Base-by-base conservation (phyloP, 92 coral and sea anemone genomes). In the Porites cylindrica region DNA sequence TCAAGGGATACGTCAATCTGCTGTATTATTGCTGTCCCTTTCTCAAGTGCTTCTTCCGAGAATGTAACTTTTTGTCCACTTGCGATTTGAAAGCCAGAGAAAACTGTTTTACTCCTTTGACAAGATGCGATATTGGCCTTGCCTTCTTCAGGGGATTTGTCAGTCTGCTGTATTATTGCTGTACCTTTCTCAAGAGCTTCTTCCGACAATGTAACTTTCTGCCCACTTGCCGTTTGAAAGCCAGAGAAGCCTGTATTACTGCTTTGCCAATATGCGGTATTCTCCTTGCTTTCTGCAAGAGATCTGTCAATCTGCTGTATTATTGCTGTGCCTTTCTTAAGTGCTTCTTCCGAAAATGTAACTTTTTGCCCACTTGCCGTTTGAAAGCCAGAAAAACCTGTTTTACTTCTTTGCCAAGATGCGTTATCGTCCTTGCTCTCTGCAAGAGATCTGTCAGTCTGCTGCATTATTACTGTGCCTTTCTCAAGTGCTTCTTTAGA, bases 151-250 rank as follows among this genome's bases (percentile, higher is more conserved):
- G 65, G 84, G 12, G 61, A 20, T 61, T 52, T 12, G 43, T 80
- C 73, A 61, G 60, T 58, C 14, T 78, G 32, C 12, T 62, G 72
- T 82, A 90, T 38, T n/a, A 81, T 77, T 9, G 81, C 65, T 29
- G 84, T 82, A 1, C 93, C 94, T 86, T 90, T 92, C 66, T 76
- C 51, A 12, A 92, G 29, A 0, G 96, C 78, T 59, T 85, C 94
- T 78, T 92, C 85, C 1, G 95, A 88, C 9, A 93, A 77, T 20
- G 51, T 64, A 0, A 92, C 90, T 7, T 76, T 61, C 59, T 88
- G 91, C 3, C 95, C 96, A 72, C 93, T 82, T 1, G 94, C 97
- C 4, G 94, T 92, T 53, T 87, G 86, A 66, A 92, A 92, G 20
- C 96, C 94, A 18, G 92, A 51, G 50, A 90, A 52, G 66, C 13